These are phyloP conservation scores for Sminthopsis crassicaudata DNA, from an alignment of 2,113 vertebrate species.

Conservation along the genomic window DNA sequence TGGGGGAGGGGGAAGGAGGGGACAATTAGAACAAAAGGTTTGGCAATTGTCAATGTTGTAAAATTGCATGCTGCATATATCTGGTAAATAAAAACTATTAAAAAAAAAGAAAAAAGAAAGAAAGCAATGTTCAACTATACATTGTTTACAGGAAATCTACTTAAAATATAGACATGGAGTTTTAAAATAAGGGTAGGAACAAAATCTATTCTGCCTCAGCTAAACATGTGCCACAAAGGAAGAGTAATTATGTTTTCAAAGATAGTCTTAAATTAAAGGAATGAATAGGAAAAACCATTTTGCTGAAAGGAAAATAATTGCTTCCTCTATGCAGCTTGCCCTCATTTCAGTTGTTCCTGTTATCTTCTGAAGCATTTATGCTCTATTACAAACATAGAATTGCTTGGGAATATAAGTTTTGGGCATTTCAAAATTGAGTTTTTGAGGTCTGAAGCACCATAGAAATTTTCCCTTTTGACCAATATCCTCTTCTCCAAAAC, in stretches of 20 bases:
- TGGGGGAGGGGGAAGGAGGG: too few relatives aligned
- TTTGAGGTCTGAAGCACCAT: neutral
- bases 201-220: neutral
- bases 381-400: neutral
- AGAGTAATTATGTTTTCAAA: neutral
- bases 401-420: neutral
- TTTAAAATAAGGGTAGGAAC: neutral
- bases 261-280: neutral
- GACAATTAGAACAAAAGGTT: too few relatives aligned
- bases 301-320: neutral
- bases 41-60: too few relatives aligned
- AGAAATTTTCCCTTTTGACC: neutral
- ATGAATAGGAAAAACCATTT: neutral
- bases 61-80: too few relatives aligned
- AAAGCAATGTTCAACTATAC: neutral
- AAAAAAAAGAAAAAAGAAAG: too few relatives aligned
- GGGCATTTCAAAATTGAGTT: neutral
- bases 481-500: neutral
- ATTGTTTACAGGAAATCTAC: neutral
- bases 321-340: neutral
- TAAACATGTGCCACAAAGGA: neutral
- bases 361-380: neutral
- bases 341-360: neutral
- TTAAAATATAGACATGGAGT: neutral
- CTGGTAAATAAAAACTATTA: too few relatives aligned